Conservation (phyloP, 2,113 vertebrate species). For the Dicrurus megarhynchus region DNA sequence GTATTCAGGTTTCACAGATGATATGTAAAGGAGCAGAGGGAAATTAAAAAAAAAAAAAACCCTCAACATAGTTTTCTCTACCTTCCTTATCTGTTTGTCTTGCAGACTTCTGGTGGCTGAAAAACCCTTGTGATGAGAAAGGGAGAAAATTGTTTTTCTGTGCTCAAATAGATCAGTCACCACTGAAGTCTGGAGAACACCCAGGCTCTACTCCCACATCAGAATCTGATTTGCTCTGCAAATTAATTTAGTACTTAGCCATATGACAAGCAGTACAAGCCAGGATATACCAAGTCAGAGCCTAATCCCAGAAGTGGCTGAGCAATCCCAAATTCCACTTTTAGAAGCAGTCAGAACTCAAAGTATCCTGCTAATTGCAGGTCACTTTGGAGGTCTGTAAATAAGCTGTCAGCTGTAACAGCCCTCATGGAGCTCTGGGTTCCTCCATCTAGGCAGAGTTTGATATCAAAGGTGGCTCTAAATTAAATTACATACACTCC, state of each 20-base stretch:
- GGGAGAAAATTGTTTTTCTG: neutral
- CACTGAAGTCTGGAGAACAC: neutral
- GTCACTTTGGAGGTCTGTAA: neutral
- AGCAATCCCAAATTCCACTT: neutral
- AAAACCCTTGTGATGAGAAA: neutral
- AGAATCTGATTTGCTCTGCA: slow-evolving; percentile 13
- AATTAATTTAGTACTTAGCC: slow-evolving; percentile 22
- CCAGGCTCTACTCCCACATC: neutral
- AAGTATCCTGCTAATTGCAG: neutral
- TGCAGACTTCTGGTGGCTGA: neutral
- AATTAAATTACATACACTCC: neutral
- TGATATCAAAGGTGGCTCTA: neutral
- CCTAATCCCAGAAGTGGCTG: neutral
- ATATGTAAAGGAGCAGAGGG: neutral
- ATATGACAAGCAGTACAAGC: neutral
- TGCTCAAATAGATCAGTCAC: neutral
- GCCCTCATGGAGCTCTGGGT: neutral
- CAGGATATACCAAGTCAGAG: neutral
- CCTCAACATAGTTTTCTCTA: neutral
- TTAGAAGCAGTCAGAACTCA: neutral
- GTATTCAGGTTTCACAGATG: neutral
- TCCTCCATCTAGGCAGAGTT: neutral
- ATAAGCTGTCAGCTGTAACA: neutral
- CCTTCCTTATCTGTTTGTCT: neutral
- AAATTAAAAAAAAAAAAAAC: neutral